Base-by-base conservation (phyloP, 2,113 vertebrate genomes). In the Anhinga anhinga region DNA sequence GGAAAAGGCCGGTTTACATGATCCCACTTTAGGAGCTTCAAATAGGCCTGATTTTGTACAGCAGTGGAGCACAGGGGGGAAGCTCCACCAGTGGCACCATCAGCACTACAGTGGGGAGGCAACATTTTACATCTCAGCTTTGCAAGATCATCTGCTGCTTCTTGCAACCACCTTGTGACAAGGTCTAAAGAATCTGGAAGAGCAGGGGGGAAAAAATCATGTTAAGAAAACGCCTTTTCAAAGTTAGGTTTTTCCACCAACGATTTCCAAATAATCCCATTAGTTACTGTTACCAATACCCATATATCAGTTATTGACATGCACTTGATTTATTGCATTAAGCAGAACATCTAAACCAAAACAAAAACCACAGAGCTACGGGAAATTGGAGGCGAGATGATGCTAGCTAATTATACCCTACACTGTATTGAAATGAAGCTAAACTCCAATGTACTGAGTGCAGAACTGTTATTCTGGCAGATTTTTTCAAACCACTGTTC, bases 1-100 rank as follows among this genome's bases (percentile, higher is more conserved):
- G 99, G 99, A 96, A 99, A 99, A 30, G 98, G 98, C n/a, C 98
- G 98, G 22, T 96, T 97, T 17, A 94, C 21, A 18, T 99, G 99
- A 96, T 99, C 98, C 99, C 99, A 99, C 62, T 97, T 98, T 15
- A 99, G 98, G 93, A 99, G 98, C 71, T 98, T 98, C 86, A 99
- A 93, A 96, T 99, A 99, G 7, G 99, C 99, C 3, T 98, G 98
- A 32, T 99, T 99, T 95, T 99, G 99, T 47, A 99, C 94, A 49
- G 97, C 95, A 17, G 94, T 66, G 9, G 98, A 92, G 65, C 90
- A 96, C 16, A 97, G 96, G 3, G 87, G 5, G 2, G 97, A 49
- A 30, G 90, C 18, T 8, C 88, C 97, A 50, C 90, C 86, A 19
- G 97, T 78, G 34, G 98, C 95, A 40, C 97, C 61, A 15, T 92